Evolutionary conservation across 2,888 invertebrate genomes (phyloP).

Genomic region (Agelastica alni): DNA sequence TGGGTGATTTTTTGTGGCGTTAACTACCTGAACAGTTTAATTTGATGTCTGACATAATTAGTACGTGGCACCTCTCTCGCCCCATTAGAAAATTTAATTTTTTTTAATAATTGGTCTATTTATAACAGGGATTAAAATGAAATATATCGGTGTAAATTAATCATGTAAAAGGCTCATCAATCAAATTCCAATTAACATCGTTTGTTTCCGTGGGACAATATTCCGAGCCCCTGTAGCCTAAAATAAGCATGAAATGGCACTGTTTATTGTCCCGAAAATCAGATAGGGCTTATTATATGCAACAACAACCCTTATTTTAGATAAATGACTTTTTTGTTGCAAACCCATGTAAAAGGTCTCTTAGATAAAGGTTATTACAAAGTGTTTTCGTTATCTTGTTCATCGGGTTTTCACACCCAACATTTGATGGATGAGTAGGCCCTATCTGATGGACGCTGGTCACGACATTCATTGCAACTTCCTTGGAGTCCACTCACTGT

Average conservation of each 20-base stretch:
- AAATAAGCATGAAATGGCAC: slow-evolving; percentile 34
- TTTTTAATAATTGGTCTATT: slow-evolving; percentile 9
- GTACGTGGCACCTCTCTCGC: neutral
- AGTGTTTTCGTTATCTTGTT: slow-evolving; percentile 56
- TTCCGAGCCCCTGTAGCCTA: slow-evolving; percentile 14
- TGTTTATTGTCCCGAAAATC: slow-evolving; percentile 43
- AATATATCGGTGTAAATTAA: slow-evolving; percentile 15
- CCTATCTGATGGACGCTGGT: slow-evolving; percentile 56
- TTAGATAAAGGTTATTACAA: slow-evolving; percentile 56
- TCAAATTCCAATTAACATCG: slow-evolving; percentile 27
- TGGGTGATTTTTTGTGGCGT: too few relatives aligned
- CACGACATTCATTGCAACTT: slow-evolving; percentile 47
- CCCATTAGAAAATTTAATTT: neutral
- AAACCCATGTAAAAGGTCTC: slow-evolving; percentile 56
- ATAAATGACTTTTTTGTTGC: slow-evolving; percentile 55
- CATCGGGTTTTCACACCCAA: slow-evolving; percentile 57
- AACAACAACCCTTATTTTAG: slow-evolving; percentile 55
- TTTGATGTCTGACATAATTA: too few relatives aligned
- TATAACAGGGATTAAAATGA: slow-evolving; percentile 14
- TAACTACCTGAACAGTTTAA: too few relatives aligned
- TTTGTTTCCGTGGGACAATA: slow-evolving; percentile 22
- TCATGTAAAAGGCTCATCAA: slow-evolving; percentile 19
- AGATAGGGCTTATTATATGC: slow-evolving; percentile 50
- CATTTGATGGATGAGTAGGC: slow-evolving; percentile 56
- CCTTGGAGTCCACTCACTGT: neutral